Conservation (phyloP, 2,797 vertebrate species). For the Moxostoma hubbsi region DNA sequence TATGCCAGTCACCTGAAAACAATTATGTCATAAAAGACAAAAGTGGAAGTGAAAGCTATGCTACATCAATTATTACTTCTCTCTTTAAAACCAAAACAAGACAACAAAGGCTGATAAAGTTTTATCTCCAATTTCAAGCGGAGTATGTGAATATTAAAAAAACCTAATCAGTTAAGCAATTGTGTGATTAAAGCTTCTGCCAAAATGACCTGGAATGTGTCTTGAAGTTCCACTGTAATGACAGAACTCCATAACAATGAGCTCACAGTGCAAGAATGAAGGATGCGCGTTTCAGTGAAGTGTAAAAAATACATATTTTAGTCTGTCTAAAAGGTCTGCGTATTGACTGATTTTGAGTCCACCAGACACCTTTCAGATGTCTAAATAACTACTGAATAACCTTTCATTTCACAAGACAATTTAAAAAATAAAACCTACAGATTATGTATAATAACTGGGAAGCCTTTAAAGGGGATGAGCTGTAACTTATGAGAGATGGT, state of each 20-base stretch:
- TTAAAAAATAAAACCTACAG: too few relatives aligned
- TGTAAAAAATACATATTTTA: too few relatives aligned
- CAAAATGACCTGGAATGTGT: neutral
- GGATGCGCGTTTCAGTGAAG: neutral
- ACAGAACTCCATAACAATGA: conserved; percentile 14
- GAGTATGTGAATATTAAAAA: neutral
- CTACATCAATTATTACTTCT: neutral
- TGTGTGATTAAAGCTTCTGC: neutral
- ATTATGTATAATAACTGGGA: too few relatives aligned
- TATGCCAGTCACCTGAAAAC: neutral
- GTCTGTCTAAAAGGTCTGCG: neutral
- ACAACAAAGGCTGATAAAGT: neutral
- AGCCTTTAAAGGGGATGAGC: too few relatives aligned
- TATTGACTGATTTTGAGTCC: neutral
- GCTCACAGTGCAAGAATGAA: conserved; percentile 21
- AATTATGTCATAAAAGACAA: neutral
- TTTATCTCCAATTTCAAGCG: neutral
- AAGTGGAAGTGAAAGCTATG: neutral
- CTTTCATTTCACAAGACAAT: too few relatives aligned
- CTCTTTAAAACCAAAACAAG: neutral
- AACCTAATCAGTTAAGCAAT: neutral
- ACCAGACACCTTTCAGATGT: neutral
- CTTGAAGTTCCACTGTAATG: neutral
- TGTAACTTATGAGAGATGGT: too few relatives aligned
- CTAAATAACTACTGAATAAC: too few relatives aligned